These are phyloP conservation scores for Pandion haliaetus DNA, from an alignment of 2,113 vertebrate genomes.

Conservation along the genomic window DNA sequence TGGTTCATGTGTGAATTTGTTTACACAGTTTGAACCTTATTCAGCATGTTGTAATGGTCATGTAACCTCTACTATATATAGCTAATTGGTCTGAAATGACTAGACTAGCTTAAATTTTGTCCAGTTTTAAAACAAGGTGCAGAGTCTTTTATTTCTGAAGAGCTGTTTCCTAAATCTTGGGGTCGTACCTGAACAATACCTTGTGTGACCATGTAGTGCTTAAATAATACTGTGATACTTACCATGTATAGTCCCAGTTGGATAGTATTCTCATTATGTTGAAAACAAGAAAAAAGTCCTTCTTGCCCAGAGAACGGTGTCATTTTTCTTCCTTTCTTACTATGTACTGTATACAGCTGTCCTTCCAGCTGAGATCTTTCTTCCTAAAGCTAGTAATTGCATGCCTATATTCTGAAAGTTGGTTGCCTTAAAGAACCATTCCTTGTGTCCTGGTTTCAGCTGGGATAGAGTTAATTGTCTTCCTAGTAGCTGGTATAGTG, in stretches of 20 bases:
- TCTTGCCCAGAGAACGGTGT: neutral
- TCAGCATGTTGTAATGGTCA: rapidly evolving
- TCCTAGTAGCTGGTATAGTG: too few species aligned
- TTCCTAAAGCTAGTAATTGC: neutral
- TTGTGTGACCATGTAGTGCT: neutral
- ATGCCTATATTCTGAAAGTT: neutral
- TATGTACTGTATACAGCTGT: neutral
- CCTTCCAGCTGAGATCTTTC: neutral
- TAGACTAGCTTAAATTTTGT: neutral
- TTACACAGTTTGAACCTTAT: neutral
- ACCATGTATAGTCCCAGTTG: neutral
- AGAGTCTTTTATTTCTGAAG: neutral
- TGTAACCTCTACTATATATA: neutral
- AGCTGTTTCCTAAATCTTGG: neutral
- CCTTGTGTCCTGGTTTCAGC: too few species aligned
- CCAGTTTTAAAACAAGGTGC: neutral
- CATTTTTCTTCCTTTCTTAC: neutral
- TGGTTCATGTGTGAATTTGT: neutral
- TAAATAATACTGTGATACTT: rapidly evolving
- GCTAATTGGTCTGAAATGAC: neutral
- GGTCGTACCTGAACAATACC: neutral
- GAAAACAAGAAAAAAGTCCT: neutral
- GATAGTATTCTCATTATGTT: neutral
- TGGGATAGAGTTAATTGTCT: too few species aligned
- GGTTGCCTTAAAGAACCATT: neutral